Evolutionary conservation across 1,140 invertebrate genomes (phyloP).

Genomic region (Zaprionus capensis): DNA sequence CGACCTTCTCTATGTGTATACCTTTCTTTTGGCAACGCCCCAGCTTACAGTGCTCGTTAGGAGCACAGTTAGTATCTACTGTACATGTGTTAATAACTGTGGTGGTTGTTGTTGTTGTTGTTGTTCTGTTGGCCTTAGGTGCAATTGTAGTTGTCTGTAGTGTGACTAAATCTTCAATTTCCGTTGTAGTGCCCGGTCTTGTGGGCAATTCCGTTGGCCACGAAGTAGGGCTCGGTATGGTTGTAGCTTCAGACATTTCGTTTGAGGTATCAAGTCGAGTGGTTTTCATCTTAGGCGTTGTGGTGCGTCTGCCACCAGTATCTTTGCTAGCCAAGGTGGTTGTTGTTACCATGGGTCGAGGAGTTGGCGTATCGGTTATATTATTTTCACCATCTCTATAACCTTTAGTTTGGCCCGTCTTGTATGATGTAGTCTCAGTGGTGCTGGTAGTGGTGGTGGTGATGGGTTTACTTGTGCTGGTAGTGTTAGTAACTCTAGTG

Average conservation of each 20-base stretch:
- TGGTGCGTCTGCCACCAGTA: slow-evolving; percentile 56
- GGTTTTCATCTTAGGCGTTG: slow-evolving; percentile 78
- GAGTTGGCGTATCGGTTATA: slow-evolving; percentile 73
- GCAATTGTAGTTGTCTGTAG: slow-evolving; percentile 52
- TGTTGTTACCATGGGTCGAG: slow-evolving; percentile 54
- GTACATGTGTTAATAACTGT: slow-evolving; percentile 83
- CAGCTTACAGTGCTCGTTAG: slow-evolving; percentile 86
- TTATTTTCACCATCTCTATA: slow-evolving; percentile 83
- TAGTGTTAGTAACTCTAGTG: slow-evolving; percentile 70
- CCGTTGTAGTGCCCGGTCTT: slow-evolving; percentile 70
- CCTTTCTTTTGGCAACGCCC: slow-evolving; percentile 86
- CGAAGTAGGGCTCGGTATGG: slow-evolving; percentile 49
- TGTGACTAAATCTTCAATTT: slow-evolving; percentile 52
- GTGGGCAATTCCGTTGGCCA: slow-evolving; percentile 81
- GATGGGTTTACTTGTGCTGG: slow-evolving; percentile 57
- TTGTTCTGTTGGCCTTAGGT: slow-evolving; percentile 55
- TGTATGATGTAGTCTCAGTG: slow-evolving; percentile 63
- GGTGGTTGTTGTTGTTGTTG: slow-evolving; percentile 48
- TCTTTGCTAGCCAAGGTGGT: slow-evolving; percentile 59
- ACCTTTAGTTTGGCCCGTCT: slow-evolving; percentile 72
- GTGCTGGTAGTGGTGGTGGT: slow-evolving; percentile 11
- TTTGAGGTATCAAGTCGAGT: slow-evolving; percentile 80
- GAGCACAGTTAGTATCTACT: slow-evolving; percentile 85
- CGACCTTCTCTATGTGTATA: slow-evolving; percentile 45
- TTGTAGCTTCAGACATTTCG: slow-evolving; percentile 68